phyloP scores from a whole-genome alignment of 1,140 invertebrate species.

The Triops cancriformis region DNA sequence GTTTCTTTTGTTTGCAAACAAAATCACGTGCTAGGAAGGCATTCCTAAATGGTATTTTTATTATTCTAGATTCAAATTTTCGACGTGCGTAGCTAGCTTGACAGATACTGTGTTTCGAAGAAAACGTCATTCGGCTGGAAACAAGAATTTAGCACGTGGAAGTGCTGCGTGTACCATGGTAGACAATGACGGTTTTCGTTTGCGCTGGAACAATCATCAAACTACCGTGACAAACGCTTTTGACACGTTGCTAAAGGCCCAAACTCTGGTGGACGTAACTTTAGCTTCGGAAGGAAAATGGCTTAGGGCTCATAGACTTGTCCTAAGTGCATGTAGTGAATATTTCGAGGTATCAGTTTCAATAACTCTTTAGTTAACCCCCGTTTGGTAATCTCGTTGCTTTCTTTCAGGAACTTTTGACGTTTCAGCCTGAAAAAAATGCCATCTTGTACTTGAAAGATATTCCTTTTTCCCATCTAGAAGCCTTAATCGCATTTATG shows the following conservation, averaged over 20 bases:
- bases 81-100: too few species aligned
- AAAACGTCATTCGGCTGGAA: too few species aligned
- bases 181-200: slow-evolving; percentile 82
- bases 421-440: slow-evolving; percentile 35
- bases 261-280: slow-evolving; percentile 85
- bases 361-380: not conserved
- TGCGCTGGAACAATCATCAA: slow-evolving; percentile 91
- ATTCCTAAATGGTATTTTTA: not conserved
- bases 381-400: not conserved
- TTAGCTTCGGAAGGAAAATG: slow-evolving; percentile 82
- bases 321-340: slow-evolving; percentile 85
- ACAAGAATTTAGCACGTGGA: too few species aligned
- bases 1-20: not conserved
- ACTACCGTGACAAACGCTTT: slow-evolving; percentile 83
- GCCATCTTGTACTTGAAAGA: slow-evolving; percentile 57
- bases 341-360: slow-evolving; percentile 71
- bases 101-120: too few species aligned
- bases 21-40: not conserved
- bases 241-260: slow-evolving; percentile 78
- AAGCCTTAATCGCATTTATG: slow-evolving; percentile 48
- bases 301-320: slow-evolving; percentile 85
- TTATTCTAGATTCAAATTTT: too few species aligned
- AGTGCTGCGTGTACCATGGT: slow-evolving; percentile 32
- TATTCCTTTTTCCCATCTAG: slow-evolving; percentile 61
- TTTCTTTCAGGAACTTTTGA: slow-evolving; percentile 30